Percentiles rank a stretch among this genome's conserved stretches.
phyloP scores from a whole-genome alignment of 2,888 invertebrate genomes.

The Steromphala cineraria region DNA sequence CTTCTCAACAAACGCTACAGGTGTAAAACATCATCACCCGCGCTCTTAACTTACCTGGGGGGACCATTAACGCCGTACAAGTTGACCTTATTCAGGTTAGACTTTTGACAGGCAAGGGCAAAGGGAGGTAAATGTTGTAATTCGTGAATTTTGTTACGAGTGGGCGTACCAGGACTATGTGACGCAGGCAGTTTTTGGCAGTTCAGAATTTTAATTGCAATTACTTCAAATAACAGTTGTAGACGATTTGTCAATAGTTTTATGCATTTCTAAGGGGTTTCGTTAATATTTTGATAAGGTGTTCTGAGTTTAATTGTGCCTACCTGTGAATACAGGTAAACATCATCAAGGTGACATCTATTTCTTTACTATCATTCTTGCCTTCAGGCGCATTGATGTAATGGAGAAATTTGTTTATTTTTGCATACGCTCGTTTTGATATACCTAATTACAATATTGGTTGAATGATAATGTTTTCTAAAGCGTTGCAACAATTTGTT shows the following conservation, averaged over 20 bases:
- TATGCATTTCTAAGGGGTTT: not conserved
- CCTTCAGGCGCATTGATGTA: no score
- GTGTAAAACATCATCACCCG: not conserved
- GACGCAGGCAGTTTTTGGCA: not conserved
- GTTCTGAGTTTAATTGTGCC: not conserved
- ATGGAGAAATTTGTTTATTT: no score
- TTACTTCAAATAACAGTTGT: not conserved
- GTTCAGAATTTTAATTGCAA: not conserved
- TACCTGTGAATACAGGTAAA: not conserved
- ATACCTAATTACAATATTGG: no score
- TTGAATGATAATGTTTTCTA: no score
- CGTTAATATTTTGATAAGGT: conserved; percentile 8
- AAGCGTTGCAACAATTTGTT: no score
- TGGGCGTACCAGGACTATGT: not conserved
- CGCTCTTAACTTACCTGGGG: not conserved
- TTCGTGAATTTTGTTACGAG: not conserved
- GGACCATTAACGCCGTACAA: not conserved
- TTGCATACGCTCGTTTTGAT: no score
- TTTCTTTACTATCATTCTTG: no score
- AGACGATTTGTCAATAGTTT: not conserved
- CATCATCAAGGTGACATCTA: no score
- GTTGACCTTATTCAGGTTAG: not conserved
- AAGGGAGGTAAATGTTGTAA: not conserved
- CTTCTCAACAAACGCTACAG: not conserved
- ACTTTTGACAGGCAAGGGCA: not conserved